These are phyloP conservation scores for Drosophila parthenogenetica DNA, from an alignment of 2,888 invertebrate species.

Conservation along the genomic window DNA sequence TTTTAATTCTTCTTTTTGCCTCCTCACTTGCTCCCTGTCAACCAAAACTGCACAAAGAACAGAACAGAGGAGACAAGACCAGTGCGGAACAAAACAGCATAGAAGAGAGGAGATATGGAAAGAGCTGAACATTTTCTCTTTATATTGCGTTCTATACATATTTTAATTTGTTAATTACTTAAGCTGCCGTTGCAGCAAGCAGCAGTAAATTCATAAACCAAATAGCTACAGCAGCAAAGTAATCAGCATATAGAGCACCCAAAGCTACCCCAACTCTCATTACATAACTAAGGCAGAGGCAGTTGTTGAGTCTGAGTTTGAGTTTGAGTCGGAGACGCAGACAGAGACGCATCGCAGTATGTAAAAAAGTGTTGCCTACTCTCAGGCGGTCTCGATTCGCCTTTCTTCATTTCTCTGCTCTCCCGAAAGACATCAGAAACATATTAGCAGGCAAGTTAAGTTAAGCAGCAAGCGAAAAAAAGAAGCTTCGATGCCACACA, in stretches of 20 bases:
- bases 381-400: constrained; percentile 2
- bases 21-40: constrained; percentile 24
- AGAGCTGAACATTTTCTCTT: constrained; percentile 25
- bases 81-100: background rate
- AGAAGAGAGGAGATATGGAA: background rate
- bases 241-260: constrained; percentile 67
- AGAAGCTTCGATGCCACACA: constrained; percentile 29
- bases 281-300: background rate
- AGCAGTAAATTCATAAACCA: constrained; percentile 67
- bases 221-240: constrained; percentile 62
- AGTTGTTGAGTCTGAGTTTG: constrained; percentile 28
- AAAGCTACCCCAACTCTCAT: constrained; percentile 11
- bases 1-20: constrained; percentile 32
- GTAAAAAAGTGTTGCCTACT: constrained; percentile 51
- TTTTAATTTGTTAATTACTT: constrained; percentile 81
- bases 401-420: constrained; percentile 5
- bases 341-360: constrained; percentile 31
- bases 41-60: constrained; percentile 18
- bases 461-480: constrained; percentile 28
- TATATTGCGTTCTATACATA: constrained; percentile 53
- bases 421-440: constrained; percentile 71
- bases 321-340: background rate
- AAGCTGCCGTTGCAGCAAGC: constrained; percentile 54
- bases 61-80: background rate
- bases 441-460: constrained; percentile 68